phyloP scores from a whole-genome alignment of 2,113 vertebrate species.

The Origma solitaria region DNA sequence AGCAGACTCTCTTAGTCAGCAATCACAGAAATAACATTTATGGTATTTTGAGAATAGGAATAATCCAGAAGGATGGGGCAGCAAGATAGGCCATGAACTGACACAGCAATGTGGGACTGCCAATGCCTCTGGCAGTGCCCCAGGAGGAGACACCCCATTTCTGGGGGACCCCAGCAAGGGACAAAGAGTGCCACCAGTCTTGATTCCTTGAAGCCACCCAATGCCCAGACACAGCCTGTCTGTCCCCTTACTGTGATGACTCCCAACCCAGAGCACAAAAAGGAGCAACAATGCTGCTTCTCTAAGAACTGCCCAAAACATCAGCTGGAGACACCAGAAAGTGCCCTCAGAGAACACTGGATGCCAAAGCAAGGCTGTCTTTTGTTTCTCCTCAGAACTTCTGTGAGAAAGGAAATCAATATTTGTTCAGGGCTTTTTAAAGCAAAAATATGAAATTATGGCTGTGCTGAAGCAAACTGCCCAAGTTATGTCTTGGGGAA shows the following conservation, averaged over 20 bases:
- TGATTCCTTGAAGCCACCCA: background rate
- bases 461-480: background rate
- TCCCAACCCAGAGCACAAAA: background rate
- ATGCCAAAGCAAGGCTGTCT: background rate
- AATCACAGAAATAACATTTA: accelerated
- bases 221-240: background rate
- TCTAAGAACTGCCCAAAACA: background rate
- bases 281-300: background rate
- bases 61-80: background rate
- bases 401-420: background rate
- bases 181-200: background rate
- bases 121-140: background rate
- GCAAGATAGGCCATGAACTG: accelerated
- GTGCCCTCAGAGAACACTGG: background rate
- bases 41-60: background rate
- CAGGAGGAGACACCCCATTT: background rate
- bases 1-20: background rate
- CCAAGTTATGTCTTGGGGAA: background rate
- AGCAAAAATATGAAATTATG: background rate
- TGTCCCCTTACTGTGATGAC: background rate
- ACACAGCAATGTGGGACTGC: background rate
- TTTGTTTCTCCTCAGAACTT: background rate
- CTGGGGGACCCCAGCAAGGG: background rate
- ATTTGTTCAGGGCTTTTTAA: background rate
- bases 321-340: background rate